Percentiles rank a stretch among this genome's conserved stretches.
Conservation (phyloP, 64 coral and sea anemone species). For the Hydrozoanthus tunicans region DNA sequence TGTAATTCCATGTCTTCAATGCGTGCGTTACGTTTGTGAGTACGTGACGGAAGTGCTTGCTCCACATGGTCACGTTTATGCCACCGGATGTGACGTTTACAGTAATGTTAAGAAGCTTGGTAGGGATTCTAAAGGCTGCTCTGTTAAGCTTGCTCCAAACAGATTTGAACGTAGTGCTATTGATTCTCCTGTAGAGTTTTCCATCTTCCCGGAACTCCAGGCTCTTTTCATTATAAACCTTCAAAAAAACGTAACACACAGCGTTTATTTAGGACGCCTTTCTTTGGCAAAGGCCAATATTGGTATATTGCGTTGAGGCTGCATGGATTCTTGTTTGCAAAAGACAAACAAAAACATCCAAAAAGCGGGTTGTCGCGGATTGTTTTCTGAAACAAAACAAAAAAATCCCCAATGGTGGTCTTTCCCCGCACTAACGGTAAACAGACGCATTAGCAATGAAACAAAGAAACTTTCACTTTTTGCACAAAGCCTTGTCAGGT, state of each 20-base stretch:
- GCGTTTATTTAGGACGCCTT: not conserved
- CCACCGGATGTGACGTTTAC: slow-evolving; percentile 61
- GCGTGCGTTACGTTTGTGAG: slow-evolving; percentile 64
- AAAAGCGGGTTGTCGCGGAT: no score
- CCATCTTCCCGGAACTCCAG: slow-evolving; percentile 53
- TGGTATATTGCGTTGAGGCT: no score
- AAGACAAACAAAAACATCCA: no score
- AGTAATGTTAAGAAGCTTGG: slow-evolving; percentile 77
- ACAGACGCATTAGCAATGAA: no score
- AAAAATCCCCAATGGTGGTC: no score
- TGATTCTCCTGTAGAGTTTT: slow-evolving; percentile 17
- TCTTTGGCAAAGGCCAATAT: no score
- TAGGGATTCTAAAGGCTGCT: slow-evolving; percentile 64
- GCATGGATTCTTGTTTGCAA: no score
- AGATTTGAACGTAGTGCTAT: slow-evolving; percentile 52
- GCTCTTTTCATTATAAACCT: slow-evolving; percentile 64
- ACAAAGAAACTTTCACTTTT: no score
- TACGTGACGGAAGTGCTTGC: slow-evolving; percentile 60
- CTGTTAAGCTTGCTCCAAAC: slow-evolving; percentile 62
- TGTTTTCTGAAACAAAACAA: no score
- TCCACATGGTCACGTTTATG: slow-evolving; percentile 51
- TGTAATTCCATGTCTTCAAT: slow-evolving; percentile 64
- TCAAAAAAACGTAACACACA: not conserved
- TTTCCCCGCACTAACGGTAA: no score
- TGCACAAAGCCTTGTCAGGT: no score